Percentiles rank a stretch among this genome's conserved stretches.
Evolutionary conservation across 2,888 invertebrate species (phyloP).

Genomic region (Rhabditoides inermis): DNA sequence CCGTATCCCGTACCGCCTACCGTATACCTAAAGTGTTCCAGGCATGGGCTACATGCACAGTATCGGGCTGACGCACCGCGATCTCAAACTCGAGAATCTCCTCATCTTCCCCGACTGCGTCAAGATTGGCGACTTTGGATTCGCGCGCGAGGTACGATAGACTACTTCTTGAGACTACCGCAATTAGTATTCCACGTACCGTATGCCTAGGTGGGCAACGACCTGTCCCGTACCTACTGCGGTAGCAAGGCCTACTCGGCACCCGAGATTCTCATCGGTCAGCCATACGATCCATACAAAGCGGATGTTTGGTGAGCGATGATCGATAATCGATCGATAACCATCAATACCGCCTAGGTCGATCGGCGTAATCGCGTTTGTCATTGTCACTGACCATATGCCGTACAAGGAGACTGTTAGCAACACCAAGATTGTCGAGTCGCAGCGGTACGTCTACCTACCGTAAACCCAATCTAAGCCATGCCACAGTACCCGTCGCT

Average conservation of each 20-base stretch:
- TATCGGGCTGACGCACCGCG: constrained; percentile 55
- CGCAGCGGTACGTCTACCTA: constrained; percentile 30
- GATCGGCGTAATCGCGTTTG: constrained; percentile 56
- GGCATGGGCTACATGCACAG: constrained; percentile 55
- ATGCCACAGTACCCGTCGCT: constrained; percentile 13
- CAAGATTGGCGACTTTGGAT: constrained; percentile 57
- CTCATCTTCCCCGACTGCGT: constrained; percentile 53
- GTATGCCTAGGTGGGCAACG: constrained; percentile 2
- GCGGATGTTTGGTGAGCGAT: constrained; percentile 55
- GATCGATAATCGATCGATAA: neutral
- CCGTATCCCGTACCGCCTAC: neutral
- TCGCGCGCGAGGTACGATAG: constrained; percentile 52
- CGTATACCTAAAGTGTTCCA: constrained; percentile 9
- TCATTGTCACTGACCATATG: constrained; percentile 56
- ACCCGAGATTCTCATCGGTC: constrained; percentile 54
- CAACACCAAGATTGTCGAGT: constrained; percentile 30
- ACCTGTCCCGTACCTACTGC: constrained; percentile 55
- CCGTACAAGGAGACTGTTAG: constrained; percentile 56
- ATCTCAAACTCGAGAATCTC: constrained; percentile 57
- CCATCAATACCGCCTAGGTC: constrained; percentile 34
- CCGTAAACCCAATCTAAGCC: neutral
- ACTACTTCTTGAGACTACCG: neutral
- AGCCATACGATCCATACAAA: constrained; percentile 55
- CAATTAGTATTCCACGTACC: neutral
- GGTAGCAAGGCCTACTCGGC: constrained; percentile 56